These are phyloP conservation scores for Aphis craccivora DNA, from an alignment of 1,140 invertebrate species.

Conservation along the genomic window DNA sequence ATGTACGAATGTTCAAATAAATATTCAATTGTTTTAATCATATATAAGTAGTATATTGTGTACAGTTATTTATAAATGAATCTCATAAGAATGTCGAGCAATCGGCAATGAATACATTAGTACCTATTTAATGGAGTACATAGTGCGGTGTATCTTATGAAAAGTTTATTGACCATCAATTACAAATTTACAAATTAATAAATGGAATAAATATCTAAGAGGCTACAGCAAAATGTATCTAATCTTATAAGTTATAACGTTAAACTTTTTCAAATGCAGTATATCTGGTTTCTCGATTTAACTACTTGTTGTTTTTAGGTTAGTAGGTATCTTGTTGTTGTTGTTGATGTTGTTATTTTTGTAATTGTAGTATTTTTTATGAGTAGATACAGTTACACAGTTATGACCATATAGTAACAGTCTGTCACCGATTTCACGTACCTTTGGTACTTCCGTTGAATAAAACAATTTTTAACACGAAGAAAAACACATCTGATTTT, in stretches of 20 bases:
- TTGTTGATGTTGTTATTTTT: neutral
- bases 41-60: too few species aligned
- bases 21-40: too few species aligned
- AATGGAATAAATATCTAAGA: too few species aligned
- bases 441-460: neutral
- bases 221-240: neutral
- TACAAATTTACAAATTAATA: neutral
- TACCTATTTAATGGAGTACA: neutral
- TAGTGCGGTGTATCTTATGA: neutral
- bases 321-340: neutral
- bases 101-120: neutral
- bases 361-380: neutral
- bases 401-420: neutral
- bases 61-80: too few species aligned
- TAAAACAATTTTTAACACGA: neutral
- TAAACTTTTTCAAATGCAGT: neutral
- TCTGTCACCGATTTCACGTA: neutral
- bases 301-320: neutral
- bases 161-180: neutral
- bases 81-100: neutral
- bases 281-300: neutral
- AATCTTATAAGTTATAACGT: neutral
- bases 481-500: neutral
- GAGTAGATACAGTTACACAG: neutral
- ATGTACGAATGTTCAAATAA: too few species aligned